Evolutionary conservation across 1,140 invertebrate genomes (phyloP), one percentile per base, ranked within the genome.

Genomic region (Battus philenor): DNA sequence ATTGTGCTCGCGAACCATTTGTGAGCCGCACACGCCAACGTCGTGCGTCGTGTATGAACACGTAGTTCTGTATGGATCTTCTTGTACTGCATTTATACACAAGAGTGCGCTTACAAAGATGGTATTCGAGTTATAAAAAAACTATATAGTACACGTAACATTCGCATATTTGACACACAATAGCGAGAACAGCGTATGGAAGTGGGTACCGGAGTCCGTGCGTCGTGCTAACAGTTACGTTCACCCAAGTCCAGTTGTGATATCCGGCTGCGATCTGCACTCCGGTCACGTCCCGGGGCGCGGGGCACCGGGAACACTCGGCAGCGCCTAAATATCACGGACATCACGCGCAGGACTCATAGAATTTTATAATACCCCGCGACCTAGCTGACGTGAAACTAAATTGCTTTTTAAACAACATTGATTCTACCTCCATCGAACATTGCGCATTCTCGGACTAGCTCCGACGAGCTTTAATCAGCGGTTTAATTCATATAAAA

Each of bases 291-390:
- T 57, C 34, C 47, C 22, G 1, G 20, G 15, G 60, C 66, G 66
- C 66, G 55, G 68, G 32, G 68, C 58, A 47, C 50, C 31, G 50
- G 53, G 33, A 57, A 49, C 60, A 58, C 62, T 54, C 56, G 55
- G 47, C 47, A 47, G 64, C 64, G 67, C 58, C 58, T 57, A 64
- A 68, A 70, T 68, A 57, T 58, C 47, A 38, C 50, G 61, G 44
- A 52, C 39, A 48, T 48, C 46, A 54, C 45, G 46, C 33, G 26
- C 33, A 17, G 12, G 48, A 48, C 38, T 34, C 16, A 18, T 31
- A 39, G 26, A 44, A 47, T 48, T 44, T 38, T 44, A 29, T 29
- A 30, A 41, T 41, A 33, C n/a, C 39, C 18, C 32, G 24, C 34
- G 15, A 16, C 20, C 41, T 16, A 50, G 38, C 49, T 57, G 54